Conservation (phyloP, 2,797 vertebrate species). For the Acrocephalus scirpaceus region DNA sequence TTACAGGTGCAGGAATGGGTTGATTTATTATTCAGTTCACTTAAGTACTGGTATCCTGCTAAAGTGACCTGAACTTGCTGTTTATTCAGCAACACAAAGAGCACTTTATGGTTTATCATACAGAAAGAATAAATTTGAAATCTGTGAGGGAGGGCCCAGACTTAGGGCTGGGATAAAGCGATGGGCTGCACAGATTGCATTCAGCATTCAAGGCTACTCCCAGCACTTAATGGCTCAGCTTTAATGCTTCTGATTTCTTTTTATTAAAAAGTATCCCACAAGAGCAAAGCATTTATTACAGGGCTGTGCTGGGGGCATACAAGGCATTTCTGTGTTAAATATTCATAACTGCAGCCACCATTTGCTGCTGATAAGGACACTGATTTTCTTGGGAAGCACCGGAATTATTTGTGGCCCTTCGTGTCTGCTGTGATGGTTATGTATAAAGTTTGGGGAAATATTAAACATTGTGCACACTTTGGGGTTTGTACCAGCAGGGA, state of each 20-base stretch:
- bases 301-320: background rate
- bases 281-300: conserved; percentile 33
- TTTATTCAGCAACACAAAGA: conserved; percentile 23
- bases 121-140: conserved; percentile 60
- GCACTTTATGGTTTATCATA: conserved; percentile 36
- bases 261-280: conserved; percentile 63
- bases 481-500: background rate
- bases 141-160: conserved; percentile 45
- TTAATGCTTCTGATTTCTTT: conserved; percentile 74
- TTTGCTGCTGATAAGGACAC: conserved; percentile 54
- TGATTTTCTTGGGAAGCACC: conserved; percentile 36
- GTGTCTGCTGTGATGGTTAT: background rate
- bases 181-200: conserved; percentile 17
- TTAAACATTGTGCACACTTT: background rate
- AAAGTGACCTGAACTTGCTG: background rate
- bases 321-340: conserved; percentile 68
- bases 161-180: conserved; percentile 48
- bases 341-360: conserved; percentile 64
- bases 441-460: background rate
- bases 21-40: background rate
- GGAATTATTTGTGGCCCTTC: background rate
- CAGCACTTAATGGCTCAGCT: conserved; percentile 68
- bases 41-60: fast-evolving
- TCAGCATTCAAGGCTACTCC: conserved; percentile 29
- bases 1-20: fast-evolving